A percentile compares a stretch with the other conserved stretches of the same genome.
Conservation (phyloP, 2,113 vertebrate genomes). For the Odontophorus gujanensis region DNA sequence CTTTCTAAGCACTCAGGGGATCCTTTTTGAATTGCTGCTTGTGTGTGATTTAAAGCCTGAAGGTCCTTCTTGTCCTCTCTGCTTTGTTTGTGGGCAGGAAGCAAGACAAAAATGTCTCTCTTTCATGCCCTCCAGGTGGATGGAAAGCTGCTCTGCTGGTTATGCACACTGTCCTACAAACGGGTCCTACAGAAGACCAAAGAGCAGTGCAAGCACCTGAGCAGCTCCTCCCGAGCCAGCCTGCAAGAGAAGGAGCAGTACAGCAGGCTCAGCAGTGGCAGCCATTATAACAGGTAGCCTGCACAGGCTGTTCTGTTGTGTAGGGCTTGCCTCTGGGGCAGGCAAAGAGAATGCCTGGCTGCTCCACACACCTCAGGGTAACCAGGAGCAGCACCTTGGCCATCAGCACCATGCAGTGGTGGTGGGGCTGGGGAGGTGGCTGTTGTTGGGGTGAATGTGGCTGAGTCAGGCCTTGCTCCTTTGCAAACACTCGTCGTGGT, state of each 20-base stretch:
- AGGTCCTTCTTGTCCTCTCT: not conserved
- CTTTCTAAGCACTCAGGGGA: not conserved
- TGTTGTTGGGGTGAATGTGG: not conserved
- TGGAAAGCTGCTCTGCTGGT: slow-evolving; percentile 83
- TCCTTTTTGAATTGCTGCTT: not conserved
- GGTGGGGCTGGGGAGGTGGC: not conserved
- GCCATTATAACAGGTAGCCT: slow-evolving; percentile 79
- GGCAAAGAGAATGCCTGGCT: not conserved
- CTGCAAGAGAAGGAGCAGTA: slow-evolving; percentile 82
- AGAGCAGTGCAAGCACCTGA: slow-evolving; percentile 82
- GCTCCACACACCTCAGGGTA: not conserved
- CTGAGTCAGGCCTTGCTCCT: not conserved
- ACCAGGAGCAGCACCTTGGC: not conserved
- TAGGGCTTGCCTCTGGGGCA: not conserved
- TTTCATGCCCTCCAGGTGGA: slow-evolving; percentile 72
- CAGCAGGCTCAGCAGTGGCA: slow-evolving; percentile 72
- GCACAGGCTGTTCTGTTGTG: too few relatives aligned
- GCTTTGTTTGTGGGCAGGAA: not conserved
- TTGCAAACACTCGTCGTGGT: not conserved
- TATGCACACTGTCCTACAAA: slow-evolving; percentile 82
- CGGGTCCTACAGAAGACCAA: slow-evolving; percentile 84
- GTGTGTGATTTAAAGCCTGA: not conserved
- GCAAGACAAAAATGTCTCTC: not conserved
- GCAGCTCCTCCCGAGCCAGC: slow-evolving; percentile 76
- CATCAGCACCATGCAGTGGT: rapidly evolving